Percentiles rank a stretch among this genome's conserved stretches.
Conservation (phyloP, 1,140 invertebrate species). For the Ericerus pela region DNA sequence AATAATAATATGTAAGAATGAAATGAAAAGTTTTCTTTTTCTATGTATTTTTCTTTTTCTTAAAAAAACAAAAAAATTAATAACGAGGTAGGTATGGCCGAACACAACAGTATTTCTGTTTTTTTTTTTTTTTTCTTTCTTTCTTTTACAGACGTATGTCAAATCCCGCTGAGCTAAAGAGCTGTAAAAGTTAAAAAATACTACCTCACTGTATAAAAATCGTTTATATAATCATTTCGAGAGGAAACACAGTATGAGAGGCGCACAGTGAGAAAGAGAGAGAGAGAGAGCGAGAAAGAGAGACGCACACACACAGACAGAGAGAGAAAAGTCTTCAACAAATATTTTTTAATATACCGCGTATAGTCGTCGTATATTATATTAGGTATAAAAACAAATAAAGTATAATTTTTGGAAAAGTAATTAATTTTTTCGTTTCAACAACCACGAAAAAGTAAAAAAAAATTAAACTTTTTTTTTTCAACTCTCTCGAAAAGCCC, state of each 20-base stretch:
- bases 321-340: not conserved
- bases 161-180: constrained; percentile 1
- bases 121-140: no score
- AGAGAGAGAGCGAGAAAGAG: not conserved
- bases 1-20: not conserved
- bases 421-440: no score
- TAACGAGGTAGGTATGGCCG: constrained; percentile 4
- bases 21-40: no score
- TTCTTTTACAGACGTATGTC: constrained; percentile 8
- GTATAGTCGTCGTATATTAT: no score
- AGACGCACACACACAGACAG: not conserved
- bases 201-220: not conserved
- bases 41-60: not conserved
- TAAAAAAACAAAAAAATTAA: not conserved
- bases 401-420: no score
- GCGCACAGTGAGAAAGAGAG: not conserved
- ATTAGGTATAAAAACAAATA: no score
- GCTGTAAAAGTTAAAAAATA: constrained; percentile 6
- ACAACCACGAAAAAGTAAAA: no score
- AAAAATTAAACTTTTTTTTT: no score
- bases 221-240: constrained; percentile 6
- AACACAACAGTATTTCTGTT: no score
- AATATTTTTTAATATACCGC: not conserved
- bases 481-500: no score
- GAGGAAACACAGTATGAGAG: not conserved